Percentiles rank a stretch among this genome's conserved stretches.
phyloP scores from a whole-genome alignment of 2,888 invertebrate species.

The Sphinx pinastri region DNA sequence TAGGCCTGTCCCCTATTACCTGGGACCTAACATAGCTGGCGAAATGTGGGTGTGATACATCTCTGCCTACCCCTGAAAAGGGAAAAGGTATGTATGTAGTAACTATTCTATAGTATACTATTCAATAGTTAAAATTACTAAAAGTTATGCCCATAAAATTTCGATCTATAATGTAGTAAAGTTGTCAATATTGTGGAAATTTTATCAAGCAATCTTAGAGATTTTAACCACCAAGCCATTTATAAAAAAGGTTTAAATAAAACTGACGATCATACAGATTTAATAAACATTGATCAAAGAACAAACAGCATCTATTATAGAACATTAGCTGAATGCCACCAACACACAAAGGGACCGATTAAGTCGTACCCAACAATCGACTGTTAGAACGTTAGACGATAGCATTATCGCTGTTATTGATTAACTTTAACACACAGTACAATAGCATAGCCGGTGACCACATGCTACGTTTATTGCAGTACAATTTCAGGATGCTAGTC shows the following conservation, averaged over 20 bases:
- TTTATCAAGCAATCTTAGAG: too few species aligned
- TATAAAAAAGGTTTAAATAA: not conserved
- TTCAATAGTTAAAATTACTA: too few species aligned
- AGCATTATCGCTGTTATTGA: constrained; percentile 21
- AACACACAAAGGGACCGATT: constrained; percentile 1
- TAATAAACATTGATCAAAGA: not conserved
- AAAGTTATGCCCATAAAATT: not conserved
- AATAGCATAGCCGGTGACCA: constrained; percentile 11
- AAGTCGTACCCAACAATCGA: constrained; percentile 14
- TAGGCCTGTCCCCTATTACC: too few species aligned
- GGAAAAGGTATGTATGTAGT: too few species aligned
- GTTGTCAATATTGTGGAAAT: not conserved
- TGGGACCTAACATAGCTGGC: too few species aligned
- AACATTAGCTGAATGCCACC: not conserved
- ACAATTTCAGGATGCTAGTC: constrained; percentile 52
- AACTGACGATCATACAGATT: not conserved
- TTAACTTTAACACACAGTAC: constrained; percentile 23
- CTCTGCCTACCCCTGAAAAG: too few species aligned
- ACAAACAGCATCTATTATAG: not conserved
- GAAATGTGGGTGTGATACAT: too few species aligned
- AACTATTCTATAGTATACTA: too few species aligned
- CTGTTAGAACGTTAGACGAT: constrained; percentile 12
- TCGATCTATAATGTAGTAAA: not conserved
- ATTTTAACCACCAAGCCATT: not conserved
- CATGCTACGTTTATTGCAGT: constrained; percentile 27